phyloP scores from a whole-genome alignment of 2,797 vertebrate genomes.

The Artibeus lituratus region DNA sequence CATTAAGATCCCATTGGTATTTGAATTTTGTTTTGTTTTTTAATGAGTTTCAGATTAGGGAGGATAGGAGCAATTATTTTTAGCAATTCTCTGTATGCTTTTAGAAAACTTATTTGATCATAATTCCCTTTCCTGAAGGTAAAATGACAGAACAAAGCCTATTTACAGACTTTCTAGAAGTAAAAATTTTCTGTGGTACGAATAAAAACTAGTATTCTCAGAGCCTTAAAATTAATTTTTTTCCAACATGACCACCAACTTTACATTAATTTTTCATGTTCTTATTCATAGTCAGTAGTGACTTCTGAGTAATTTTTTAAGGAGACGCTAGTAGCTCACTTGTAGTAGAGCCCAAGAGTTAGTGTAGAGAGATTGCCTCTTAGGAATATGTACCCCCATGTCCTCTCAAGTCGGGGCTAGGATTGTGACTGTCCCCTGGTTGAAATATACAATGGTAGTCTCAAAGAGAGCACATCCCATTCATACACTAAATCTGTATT shows the following conservation, averaged over 20 bases:
- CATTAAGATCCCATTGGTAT: neutral
- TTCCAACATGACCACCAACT: neutral
- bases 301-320: neutral
- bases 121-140: conserved; percentile 39
- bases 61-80: conserved; percentile 36
- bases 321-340: neutral
- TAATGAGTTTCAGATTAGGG: conserved; percentile 30
- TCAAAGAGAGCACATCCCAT: neutral
- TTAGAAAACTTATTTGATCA: conserved; percentile 18
- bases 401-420: neutral
- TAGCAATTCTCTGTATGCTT: conserved; percentile 8
- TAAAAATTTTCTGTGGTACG: neutral
- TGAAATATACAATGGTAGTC: neutral
- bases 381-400: neutral
- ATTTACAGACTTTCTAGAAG: neutral
- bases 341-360: neutral
- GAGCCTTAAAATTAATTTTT: conserved; percentile 20
- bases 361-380: neutral
- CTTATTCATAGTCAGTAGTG: neutral
- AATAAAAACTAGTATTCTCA: neutral
- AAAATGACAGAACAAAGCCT: conserved; percentile 19
- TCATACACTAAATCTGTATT: neutral
- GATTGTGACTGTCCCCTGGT: neutral
- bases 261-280: neutral
- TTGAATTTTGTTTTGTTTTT: conserved; percentile 7